phyloP scores from a whole-genome alignment of 2,113 vertebrate genomes.

The Tringa solitaria region DNA sequence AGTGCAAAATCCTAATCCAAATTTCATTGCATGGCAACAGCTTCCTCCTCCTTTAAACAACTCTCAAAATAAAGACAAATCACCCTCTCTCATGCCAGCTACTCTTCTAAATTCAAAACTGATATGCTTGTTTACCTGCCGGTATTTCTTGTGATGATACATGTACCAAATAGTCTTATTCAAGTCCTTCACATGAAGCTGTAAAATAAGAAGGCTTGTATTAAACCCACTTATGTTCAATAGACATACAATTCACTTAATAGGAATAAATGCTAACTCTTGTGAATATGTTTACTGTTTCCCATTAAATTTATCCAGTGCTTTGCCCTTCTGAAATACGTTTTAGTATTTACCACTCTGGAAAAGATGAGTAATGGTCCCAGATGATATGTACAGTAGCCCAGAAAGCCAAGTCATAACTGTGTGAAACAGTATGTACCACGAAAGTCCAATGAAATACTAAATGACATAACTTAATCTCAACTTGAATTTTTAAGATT shows the following conservation, averaged over 20 bases:
- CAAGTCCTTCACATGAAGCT: conserved; percentile 87
- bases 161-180: conserved; percentile 87
- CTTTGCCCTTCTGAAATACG: background rate
- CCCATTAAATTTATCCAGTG: background rate
- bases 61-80: background rate
- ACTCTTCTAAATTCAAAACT: background rate
- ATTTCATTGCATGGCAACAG: background rate
- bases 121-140: conserved; percentile 64
- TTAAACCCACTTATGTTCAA: background rate
- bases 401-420: background rate
- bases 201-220: conserved; percentile 17
- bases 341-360: background rate
- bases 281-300: background rate
- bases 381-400: background rate
- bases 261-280: background rate
- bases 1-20: background rate
- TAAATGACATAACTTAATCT: background rate
- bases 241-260: background rate
- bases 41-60: background rate
- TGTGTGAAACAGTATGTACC: background rate
- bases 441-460: background rate
- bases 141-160: conserved; percentile 86
- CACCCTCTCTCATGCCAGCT: background rate
- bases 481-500: background rate
- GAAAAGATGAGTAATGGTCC: background rate